Conservation (phyloP, 2,797 vertebrate genomes). For the Alcedo quadribrachys region DNA sequence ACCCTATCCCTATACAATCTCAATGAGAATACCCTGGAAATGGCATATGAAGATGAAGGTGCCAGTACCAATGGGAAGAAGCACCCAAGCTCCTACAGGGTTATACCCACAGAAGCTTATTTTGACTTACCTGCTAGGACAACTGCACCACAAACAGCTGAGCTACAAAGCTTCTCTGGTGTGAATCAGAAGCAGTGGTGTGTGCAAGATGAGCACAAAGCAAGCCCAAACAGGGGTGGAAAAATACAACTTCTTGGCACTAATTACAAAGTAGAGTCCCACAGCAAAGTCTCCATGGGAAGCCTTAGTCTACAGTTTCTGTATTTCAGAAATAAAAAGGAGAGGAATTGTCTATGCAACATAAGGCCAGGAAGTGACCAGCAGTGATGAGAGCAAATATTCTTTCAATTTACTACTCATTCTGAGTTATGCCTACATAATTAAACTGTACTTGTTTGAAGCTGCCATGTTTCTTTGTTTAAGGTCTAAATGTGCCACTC, state of each 20-base stretch:
- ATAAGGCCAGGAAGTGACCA: constrained; percentile 26
- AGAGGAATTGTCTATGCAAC: constrained; percentile 5
- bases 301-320: constrained; percentile 54
- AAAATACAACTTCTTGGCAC: constrained; percentile 25
- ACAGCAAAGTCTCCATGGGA: constrained; percentile 31
- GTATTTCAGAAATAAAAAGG: constrained; percentile 46
- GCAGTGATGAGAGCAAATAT: constrained; percentile 14
- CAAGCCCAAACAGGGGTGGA: not conserved
- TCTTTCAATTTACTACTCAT: constrained; percentile 36
- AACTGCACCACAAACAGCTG: not conserved
- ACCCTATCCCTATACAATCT: not conserved
- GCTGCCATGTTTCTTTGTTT: not conserved
- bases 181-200: not conserved
- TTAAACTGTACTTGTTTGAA: not conserved
- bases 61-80: not conserved
- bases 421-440: not conserved
- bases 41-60: not conserved
- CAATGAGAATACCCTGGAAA: not conserved
- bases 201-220: not conserved
- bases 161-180: not conserved
- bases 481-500: not conserved
- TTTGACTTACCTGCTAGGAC: not conserved
- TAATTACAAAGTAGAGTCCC: constrained; percentile 26
- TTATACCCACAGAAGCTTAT: not conserved
- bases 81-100: not conserved